Evolutionary conservation across 2,113 vertebrate species (phyloP).

Genomic region (Coturnix japonica): DNA sequence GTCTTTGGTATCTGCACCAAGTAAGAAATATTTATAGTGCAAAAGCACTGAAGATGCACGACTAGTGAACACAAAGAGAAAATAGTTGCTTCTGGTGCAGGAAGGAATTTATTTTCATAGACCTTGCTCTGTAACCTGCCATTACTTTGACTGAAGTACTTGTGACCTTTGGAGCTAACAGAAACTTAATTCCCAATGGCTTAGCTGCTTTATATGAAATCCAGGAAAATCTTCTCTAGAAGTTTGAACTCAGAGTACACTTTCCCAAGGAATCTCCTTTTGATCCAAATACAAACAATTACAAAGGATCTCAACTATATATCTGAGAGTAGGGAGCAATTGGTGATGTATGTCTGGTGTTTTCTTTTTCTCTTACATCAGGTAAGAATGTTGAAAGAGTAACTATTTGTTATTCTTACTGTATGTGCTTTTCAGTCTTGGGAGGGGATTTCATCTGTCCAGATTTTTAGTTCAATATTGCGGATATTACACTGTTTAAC

Average conservation of each 20-base stretch:
- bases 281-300: background rate
- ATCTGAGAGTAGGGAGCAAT: background rate
- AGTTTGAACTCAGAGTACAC: background rate
- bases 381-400: background rate
- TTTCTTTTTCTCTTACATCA: background rate
- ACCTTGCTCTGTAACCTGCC: background rate
- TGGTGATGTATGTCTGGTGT: fast-evolving
- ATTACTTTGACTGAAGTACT: background rate
- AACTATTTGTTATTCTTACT: background rate
- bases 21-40: background rate
- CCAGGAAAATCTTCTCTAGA: background rate
- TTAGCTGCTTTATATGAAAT: background rate
- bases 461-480: background rate
- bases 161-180: background rate
- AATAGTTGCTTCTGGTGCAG: background rate
- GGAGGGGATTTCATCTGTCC: background rate
- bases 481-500: background rate
- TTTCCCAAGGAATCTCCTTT: background rate
- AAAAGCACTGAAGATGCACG: background rate
- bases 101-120: background rate
- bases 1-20: background rate
- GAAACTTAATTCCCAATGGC: background rate
- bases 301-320: background rate
- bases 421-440: background rate
- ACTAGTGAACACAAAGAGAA: background rate